Evolutionary conservation across 2,888 invertebrate species (phyloP).

Genomic region (Drosophila neonasuta): DNA sequence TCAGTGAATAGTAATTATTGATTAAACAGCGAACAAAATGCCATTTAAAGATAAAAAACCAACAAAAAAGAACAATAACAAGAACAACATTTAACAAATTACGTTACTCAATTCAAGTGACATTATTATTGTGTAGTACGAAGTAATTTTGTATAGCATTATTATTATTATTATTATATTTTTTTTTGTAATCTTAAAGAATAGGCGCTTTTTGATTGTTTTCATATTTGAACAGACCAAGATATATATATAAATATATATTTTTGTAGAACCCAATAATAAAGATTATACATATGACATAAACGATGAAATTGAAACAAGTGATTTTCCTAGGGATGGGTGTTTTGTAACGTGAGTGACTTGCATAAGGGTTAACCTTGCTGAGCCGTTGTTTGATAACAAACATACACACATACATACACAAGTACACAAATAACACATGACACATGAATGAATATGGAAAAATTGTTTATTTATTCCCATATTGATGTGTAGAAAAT

Average conservation of each 20-base stretch:
- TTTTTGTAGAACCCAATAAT: slow-evolving; percentile 37
- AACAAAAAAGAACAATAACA: background rate
- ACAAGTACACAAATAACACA: too few relatives aligned
- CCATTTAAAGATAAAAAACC: slow-evolving; percentile 52
- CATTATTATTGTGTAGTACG: slow-evolving; percentile 76
- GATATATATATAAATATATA: slow-evolving; percentile 18
- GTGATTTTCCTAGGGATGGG: background rate
- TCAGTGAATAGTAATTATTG: slow-evolving; percentile 79
- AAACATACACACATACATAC: too few relatives aligned
- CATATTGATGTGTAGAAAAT: slow-evolving; percentile 10
- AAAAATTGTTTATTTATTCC: background rate
- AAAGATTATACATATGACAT: slow-evolving; percentile 24
- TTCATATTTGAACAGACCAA: slow-evolving; percentile 49
- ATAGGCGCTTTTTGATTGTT: slow-evolving; percentile 60
- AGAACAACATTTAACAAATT: slow-evolving; percentile 65
- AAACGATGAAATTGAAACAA: slow-evolving; percentile 10
- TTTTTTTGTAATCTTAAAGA: slow-evolving; percentile 44
- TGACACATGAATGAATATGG: background rate
- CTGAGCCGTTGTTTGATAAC: too few relatives aligned
- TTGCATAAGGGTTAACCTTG: slow-evolving; percentile 34
- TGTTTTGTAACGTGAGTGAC: background rate
- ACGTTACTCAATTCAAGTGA: slow-evolving; percentile 73
- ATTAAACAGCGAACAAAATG: slow-evolving; percentile 60
- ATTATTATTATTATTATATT: slow-evolving; percentile 63
- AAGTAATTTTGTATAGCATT: slow-evolving; percentile 76